Evolutionary conservation across 2,888 invertebrate species (phyloP), one percentile per base, ranked within the genome.

Genomic region (Osedax fenrisi): DNA sequence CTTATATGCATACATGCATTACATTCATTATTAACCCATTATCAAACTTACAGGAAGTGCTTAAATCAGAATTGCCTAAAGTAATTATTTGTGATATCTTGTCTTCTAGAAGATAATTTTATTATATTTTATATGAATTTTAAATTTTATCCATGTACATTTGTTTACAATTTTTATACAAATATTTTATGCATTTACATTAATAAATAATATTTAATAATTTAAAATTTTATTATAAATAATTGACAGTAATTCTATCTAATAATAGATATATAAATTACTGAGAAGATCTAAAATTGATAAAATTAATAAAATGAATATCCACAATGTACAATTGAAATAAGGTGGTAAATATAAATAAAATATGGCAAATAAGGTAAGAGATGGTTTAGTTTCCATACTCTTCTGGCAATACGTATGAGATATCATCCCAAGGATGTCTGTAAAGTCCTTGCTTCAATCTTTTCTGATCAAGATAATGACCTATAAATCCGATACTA

Each of bases 371-470:
- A n/a, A n/a, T n/a, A n/a, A n/a, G n/a, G n/a, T n/a, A n/a, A n/a
- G n/a, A n/a, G n/a, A n/a, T n/a, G 64, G 21, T 5, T 22, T 71
- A 56, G 71, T 27, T 27, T 26, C 71, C 26, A 26, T 61, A 72
- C 27, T 75, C 56, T 68, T 91, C 91, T 2, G 91, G 91, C 82
- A 92, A 86, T 77, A 91, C 89, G 83, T 91, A 91, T 0, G 90
- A 90, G 86, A 98, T 99, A 85, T 98, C 98, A 84, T 98, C 98
- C 98, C 98, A 98, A 0, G 98, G 98, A 86, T 99, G 98, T 80
- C 98, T 90, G 86, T 98, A 98, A 2, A 99, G 88, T 3, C 97
- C 98, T 86, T 99, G 98, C 84, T 97, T 97, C 86, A 99, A 88
- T 78, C 98, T 88, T 87, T 94, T 95, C 87, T 98, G 98, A 86